Base-by-base conservation (phyloP, 1,140 invertebrate species). In the Nixonia krombeini region DNA sequence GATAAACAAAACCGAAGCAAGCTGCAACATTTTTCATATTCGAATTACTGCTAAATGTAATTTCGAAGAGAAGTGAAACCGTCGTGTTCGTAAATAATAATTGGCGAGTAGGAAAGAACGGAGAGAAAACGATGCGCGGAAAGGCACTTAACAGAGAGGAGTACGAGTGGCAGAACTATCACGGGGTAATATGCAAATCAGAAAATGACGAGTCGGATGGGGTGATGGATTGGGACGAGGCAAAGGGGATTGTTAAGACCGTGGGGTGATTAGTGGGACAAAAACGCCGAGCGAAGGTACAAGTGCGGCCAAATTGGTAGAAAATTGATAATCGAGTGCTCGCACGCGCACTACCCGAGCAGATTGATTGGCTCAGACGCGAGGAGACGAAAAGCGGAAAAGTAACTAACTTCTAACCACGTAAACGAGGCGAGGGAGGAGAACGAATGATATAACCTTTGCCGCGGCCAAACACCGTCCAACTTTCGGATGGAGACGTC, bases 231-330 rank as follows among this genome's bases (percentile, higher is more conserved):
- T 61, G 61, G 75, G 74, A 71, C 72, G 70, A 63, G 70, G 71
- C n/a, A 76, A 81, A 75, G 72, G 68, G 80, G 70, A 82, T 66
- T 70, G 66, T 66, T 66, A 73, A 69, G 62, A 73, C 74, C 76
- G 71, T 81, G 76, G 81, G 81, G 79, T 83, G 80, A 83, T 83
- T 82, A 83, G 79, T 73, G 73, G 77, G 74, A 84, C 82, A 84
- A 84, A 84, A 84, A 81, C 80, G 55, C 70, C 62, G 66, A 70
- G 77, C 77, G 72, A 73, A 63, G 53, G 73, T 84, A 83, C 80
- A 83, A 84, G 80, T 84, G 79, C 77, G 81, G 73, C 78, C 80
- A 83, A 84, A 84, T 83, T 84, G 82, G 82, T 81, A 82, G 81
- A 82, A 83, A 84, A 83, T 84, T 83, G 81, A 82, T 83, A 83